These are phyloP conservation scores for Drosophila paracracens DNA, from an alignment of 2,888 invertebrate species.

Conservation along the genomic window DNA sequence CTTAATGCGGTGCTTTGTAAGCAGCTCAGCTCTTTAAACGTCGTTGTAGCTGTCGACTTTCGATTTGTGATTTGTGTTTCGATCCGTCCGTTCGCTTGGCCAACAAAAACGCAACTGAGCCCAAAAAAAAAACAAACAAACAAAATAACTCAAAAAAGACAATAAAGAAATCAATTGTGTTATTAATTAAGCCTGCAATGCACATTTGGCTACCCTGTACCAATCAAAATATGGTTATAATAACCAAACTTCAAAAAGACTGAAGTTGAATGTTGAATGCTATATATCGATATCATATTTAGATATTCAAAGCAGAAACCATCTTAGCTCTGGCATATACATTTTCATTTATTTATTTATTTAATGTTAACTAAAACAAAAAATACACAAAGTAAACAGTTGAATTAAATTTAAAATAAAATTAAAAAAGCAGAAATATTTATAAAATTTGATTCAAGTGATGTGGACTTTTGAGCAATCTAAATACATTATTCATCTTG, in stretches of 20 bases:
- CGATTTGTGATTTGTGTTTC: constrained; percentile 8
- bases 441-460: not conserved
- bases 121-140: not conserved
- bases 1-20: constrained; percentile 68
- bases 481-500: not conserved
- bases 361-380: too few species aligned
- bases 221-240: not conserved
- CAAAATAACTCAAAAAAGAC: not conserved
- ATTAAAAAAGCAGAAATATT: too few species aligned
- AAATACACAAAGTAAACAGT: too few species aligned
- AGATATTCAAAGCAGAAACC: not conserved
- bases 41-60: not conserved
- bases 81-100: constrained; percentile 55
- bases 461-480: too few species aligned
- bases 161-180: constrained; percentile 13
- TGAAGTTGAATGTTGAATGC: not conserved
- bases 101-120: constrained; percentile 53
- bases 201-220: constrained; percentile 7
- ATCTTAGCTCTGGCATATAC: not conserved
- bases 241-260: not conserved
- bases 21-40: constrained; percentile 43
- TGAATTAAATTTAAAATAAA: too few species aligned
- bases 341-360: too few species aligned
- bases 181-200: constrained; percentile 24
- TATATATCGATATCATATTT: not conserved